A percentile compares a stretch with the other conserved stretches of the same genome.
These are phyloP conservation scores for Lochmaea crataegi DNA, from an alignment of 2,888 invertebrate genomes.

Conservation along the genomic window DNA sequence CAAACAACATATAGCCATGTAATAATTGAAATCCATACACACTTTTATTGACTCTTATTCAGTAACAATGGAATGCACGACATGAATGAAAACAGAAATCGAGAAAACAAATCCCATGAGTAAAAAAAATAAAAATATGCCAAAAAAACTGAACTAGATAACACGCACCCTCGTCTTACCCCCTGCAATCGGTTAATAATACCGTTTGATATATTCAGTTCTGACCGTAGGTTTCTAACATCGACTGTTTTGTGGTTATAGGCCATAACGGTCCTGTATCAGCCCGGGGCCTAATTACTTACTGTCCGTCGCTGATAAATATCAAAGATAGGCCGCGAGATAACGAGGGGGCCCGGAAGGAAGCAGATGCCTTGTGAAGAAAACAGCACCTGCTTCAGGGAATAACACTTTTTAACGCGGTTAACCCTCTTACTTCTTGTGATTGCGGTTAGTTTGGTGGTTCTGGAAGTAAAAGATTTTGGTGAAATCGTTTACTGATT, in stretches of 20 bases:
- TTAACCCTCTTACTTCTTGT: conserved; percentile 20
- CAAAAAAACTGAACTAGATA: too few species aligned
- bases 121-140: too few species aligned
- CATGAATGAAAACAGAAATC: too few species aligned
- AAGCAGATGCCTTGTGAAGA: conserved; percentile 58
- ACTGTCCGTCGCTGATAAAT: conserved; percentile 49
- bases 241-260: conserved; percentile 27
- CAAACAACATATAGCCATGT: too few species aligned
- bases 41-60: too few species aligned
- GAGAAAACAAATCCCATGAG: too few species aligned
- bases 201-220: background rate
- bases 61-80: too few species aligned
- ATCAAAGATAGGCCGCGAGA: conserved; percentile 56
- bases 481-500: background rate
- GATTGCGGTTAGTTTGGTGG: conserved; percentile 13
- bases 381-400: conserved; percentile 42
- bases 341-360: conserved; percentile 58
- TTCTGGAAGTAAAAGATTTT: background rate
- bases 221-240: conserved; percentile 8
- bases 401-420: conserved; percentile 22
- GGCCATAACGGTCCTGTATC: conserved; percentile 51
- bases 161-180: too few species aligned
- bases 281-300: conserved; percentile 55
- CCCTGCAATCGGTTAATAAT: too few species aligned
- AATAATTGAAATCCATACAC: too few species aligned